phyloP scores from a whole-genome alignment of 1,140 invertebrate species.

The Hyles vespertilio region DNA sequence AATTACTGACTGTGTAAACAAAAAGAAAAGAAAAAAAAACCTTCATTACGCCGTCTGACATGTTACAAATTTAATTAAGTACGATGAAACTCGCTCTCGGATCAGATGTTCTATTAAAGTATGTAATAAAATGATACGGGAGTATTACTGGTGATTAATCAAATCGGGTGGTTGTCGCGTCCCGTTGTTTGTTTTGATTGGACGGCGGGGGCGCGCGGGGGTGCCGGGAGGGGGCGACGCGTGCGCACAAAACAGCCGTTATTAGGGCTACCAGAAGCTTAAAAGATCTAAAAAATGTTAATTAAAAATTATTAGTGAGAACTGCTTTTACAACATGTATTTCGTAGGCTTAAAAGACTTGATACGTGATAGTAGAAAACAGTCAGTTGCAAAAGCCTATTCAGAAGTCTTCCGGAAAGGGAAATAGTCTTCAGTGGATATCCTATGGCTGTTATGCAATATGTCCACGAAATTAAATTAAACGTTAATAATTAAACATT shows the following conservation, averaged over 20 bases:
- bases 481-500: too few species aligned
- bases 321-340: too few species aligned
- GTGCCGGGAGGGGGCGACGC: slow-evolving; percentile 19
- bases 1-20: slow-evolving; percentile 15
- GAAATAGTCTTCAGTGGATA: too few species aligned
- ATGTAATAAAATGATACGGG: slow-evolving; percentile 15
- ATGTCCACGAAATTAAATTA: too few species aligned
- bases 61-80: slow-evolving; percentile 6
- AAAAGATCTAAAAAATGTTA: too few species aligned
- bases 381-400: too few species aligned
- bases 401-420: too few species aligned
- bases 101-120: slow-evolving; percentile 5
- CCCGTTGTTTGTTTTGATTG: slow-evolving; percentile 11
- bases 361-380: too few species aligned
- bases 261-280: slow-evolving; percentile 5
- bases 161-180: slow-evolving; percentile 12
- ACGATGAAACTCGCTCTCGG: too few species aligned
- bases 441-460: too few species aligned
- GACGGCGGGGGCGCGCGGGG: slow-evolving; percentile 17
- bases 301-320: too few species aligned
- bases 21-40: slow-evolving; percentile 2
- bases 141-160: slow-evolving; percentile 17
- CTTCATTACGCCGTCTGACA: neutral
- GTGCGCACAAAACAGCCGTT: slow-evolving; percentile 29
- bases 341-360: too few species aligned